Percentiles rank a stretch among this genome's conserved stretches.
These are phyloP conservation scores for Menura novaehollandiae DNA, from an alignment of 2,113 vertebrate genomes.

Conservation along the genomic window DNA sequence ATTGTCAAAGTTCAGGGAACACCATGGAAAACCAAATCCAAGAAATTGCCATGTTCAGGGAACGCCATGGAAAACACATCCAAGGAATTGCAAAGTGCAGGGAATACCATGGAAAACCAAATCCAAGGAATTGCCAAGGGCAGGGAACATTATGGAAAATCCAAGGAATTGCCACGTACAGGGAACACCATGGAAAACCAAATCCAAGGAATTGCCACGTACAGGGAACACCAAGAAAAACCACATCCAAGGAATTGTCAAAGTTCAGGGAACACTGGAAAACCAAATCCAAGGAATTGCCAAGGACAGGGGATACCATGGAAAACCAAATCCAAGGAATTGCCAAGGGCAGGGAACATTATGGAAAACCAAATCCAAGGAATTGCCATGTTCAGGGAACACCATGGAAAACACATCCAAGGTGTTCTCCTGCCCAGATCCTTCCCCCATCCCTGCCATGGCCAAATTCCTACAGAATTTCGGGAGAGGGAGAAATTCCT, in stretches of 20 bases:
- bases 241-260: neutral
- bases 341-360: no score
- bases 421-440: neutral
- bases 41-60: fast-evolving
- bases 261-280: no score
- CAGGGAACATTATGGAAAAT: neutral
- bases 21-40: neutral
- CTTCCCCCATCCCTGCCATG: neutral
- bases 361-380: no score
- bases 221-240: neutral
- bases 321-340: neutral
- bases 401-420: neutral
- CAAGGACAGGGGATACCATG: no score
- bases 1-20: neutral
- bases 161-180: neutral
- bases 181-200: neutral
- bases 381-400: no score
- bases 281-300: no score
- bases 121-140: neutral
- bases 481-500: neutral
- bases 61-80: neutral
- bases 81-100: fast-evolving
- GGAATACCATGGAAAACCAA: fast-evolving
- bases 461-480: neutral
- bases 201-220: neutral